These are phyloP conservation scores for Eulemur macaco DNA, from an alignment of 2,113 vertebrate genomes.

Conservation along the genomic window DNA sequence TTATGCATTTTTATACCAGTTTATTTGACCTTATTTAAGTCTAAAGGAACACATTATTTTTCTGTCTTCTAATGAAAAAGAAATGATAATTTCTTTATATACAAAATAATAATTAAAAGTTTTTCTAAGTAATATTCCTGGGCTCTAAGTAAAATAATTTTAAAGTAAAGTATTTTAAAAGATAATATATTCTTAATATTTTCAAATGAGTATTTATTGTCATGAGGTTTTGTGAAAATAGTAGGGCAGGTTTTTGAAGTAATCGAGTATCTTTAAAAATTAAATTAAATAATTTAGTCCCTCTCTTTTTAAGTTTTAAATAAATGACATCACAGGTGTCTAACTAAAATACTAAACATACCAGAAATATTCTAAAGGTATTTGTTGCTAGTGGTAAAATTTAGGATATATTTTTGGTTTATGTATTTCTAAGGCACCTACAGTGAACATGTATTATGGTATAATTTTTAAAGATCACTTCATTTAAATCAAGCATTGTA, in stretches of 20 bases:
- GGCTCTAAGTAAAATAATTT: background rate
- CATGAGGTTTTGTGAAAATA: background rate
- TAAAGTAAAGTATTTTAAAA: constrained; percentile 39
- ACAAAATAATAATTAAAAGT: background rate
- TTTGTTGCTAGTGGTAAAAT: background rate
- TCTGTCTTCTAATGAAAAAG: background rate
- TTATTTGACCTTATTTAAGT: constrained; percentile 26
- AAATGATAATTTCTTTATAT: background rate
- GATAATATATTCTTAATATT: background rate
- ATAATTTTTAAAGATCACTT: background rate
- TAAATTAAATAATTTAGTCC: background rate
- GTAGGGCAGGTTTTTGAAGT: background rate
- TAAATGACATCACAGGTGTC: background rate
- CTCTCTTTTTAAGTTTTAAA: background rate
- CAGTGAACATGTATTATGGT: background rate
- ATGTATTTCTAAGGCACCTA: background rate
- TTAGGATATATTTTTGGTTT: background rate
- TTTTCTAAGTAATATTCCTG: background rate
- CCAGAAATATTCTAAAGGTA: background rate
- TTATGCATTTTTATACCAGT: background rate
- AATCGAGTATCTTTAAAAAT: background rate
- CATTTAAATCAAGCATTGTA: background rate
- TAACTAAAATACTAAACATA: constrained; percentile 15
- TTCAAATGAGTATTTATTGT: constrained; percentile 17
- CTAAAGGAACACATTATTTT: background rate